Base-by-base conservation (phyloP, 2,797 vertebrate species). In the Crossoptilon crossoptilon region DNA sequence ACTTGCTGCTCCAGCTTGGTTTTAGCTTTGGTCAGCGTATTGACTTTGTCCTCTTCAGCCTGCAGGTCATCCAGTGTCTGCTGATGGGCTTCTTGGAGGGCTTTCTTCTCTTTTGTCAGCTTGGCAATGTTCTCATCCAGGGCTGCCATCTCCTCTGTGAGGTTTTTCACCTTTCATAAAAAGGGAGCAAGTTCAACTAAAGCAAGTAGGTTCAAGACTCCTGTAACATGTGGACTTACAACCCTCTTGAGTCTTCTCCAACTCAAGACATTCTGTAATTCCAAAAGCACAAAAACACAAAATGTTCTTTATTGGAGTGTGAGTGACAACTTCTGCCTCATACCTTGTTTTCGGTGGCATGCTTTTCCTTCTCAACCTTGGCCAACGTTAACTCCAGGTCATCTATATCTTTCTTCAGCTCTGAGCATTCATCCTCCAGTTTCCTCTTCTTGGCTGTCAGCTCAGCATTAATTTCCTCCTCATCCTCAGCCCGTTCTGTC, bases 31-130 rank as follows among this genome's bases (percentile, higher is more conserved):
- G 72, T 97, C 93, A 98, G 74, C 3, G 92, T 96, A 78, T 98
- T 97, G 29, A 97, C 98, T 98, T 99, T 99, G 87, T 99, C 98
- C 84, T 99, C 98, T 85, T 99, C 98, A 92, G 98, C 98, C 95
- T 99, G 98, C 35, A 98, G 97, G 91, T 98, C 98, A 39, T 98
- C 98, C 68, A 98, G 75, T 4, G 98, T 98, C 97, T 98, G 98
- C 85, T 98, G 98, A 41, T 98, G 98, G 43, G 98, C 98, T 92
- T 98, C 98, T 84, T 98, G 98, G 84, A 98, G 92, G 64, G 97
- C 97, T 91, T 98, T 98, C 72, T 97, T 98, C 94, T 98, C 98
- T 79, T 98, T 98, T 4, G 98, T 97, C 76, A 98, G 93, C 88
- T 98, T 98, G 35, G 96, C 92, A 1, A 98, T 97, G 37, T 58